Conservation (phyloP, 35 echinoderm and acorn worm species). For the Eucidaris tribuloides region DNA sequence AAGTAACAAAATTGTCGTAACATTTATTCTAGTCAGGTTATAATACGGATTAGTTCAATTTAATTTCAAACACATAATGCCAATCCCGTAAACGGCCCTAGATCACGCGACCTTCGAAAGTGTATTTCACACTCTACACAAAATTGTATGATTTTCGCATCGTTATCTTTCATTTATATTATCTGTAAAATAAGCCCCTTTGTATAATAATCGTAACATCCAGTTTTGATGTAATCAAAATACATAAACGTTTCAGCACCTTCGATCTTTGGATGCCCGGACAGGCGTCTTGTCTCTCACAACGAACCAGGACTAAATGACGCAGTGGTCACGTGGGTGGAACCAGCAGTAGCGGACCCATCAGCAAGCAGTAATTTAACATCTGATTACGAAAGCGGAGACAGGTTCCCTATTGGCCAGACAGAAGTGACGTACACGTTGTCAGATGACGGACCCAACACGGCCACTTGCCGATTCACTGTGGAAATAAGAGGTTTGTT, state of each 20-base stretch:
- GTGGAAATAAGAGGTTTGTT: not conserved
- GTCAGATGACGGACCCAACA: not conserved
- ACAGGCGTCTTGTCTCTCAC: not conserved
- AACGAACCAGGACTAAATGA: not conserved
- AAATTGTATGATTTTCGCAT: not conserved
- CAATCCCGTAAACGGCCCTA: not conserved
- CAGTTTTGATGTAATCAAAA: too few species aligned
- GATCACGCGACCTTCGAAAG: not conserved
- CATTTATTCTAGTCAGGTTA: too few species aligned
- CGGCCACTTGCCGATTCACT: not conserved
- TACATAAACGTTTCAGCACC: too few species aligned
- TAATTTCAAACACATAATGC: not conserved
- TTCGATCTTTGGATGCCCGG: slow-evolving; percentile 1
- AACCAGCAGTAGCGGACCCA: not conserved
- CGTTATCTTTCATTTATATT: not conserved
- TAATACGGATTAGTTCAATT: too few species aligned
- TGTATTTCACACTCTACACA: not conserved
- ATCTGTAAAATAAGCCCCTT: not conserved
- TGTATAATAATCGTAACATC: too few species aligned
- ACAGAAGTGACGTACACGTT: not conserved
- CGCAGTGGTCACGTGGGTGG: not conserved
- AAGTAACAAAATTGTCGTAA: too few species aligned
- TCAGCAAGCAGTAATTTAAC: not conserved
- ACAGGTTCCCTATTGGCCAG: not conserved
- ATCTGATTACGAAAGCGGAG: not conserved